These are phyloP conservation scores for Acronicta aceris DNA, from an alignment of 2,888 invertebrate genomes.

Conservation along the genomic window DNA sequence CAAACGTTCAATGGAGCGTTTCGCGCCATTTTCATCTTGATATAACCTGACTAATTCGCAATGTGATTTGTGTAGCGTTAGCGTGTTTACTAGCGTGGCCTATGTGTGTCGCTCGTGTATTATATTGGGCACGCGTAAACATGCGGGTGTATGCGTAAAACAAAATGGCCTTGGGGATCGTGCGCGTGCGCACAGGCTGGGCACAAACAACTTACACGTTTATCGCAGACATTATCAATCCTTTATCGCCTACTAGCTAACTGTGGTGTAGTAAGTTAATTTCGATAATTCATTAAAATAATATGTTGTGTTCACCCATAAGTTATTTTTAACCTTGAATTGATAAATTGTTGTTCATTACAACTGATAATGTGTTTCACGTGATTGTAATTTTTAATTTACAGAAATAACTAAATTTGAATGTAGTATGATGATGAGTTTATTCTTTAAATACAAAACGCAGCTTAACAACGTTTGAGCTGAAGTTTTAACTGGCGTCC, in stretches of 20 bases:
- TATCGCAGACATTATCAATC: conserved; percentile 75
- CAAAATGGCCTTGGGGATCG: conserved; percentile 83
- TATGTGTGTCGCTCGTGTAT: conserved; percentile 68
- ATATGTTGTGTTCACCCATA: conserved; percentile 39
- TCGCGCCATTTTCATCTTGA: conserved; percentile 81
- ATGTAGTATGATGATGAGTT: conserved; percentile 15
- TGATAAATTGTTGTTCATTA: conserved; percentile 49
- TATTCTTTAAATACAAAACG: conserved; percentile 30
- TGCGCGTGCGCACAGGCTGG: conserved; percentile 73
- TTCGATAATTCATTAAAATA: conserved; percentile 57
- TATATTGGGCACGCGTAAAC: conserved; percentile 74
- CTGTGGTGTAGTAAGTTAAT: conserved; percentile 49
- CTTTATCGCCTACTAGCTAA: conserved; percentile 72
- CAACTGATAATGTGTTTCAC: conserved; percentile 38
- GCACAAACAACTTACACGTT: conserved; percentile 73
- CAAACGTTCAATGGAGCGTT: conserved; percentile 83
- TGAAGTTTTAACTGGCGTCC: conserved; percentile 67
- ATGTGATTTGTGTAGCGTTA: conserved; percentile 58
- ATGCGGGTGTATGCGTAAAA: conserved; percentile 81
- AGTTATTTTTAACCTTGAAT: conserved; percentile 58
- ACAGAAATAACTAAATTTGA: conserved; percentile 12
- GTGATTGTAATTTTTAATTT: conserved; percentile 26
- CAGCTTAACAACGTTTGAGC: conserved; percentile 46
- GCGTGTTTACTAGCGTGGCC: conserved; percentile 56
- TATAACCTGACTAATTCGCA: conserved; percentile 71